Evolutionary conservation across 2,113 vertebrate genomes (phyloP).

Genomic region (Cephalopterus ornatus): DNA sequence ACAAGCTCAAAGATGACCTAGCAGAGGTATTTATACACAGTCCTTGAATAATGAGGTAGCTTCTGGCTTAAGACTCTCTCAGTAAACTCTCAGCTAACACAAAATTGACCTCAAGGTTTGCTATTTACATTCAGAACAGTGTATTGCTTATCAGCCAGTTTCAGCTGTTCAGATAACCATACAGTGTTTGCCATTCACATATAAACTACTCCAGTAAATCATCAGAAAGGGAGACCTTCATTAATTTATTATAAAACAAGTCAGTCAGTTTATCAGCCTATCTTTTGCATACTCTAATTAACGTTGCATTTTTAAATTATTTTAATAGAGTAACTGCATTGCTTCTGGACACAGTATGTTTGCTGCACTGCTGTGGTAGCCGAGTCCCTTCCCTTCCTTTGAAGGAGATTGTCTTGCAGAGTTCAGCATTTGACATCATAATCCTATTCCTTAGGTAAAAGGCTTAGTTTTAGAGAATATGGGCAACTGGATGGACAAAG

Average conservation of each 20-base stretch:
- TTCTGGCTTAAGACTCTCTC: neutral
- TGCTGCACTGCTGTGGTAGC: neutral
- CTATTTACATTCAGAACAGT: neutral
- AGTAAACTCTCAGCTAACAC: neutral
- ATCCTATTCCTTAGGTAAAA: neutral
- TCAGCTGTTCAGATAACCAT: neutral
- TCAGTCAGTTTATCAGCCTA: neutral
- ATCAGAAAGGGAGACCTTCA: neutral
- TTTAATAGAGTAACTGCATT: neutral
- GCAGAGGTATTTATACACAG: constrained; percentile 75
- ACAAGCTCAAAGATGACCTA: constrained; percentile 84
- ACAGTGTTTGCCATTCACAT: neutral
- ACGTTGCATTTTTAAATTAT: neutral
- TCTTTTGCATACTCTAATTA: neutral
- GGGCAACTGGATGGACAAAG: neutral
- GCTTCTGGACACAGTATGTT: neutral
- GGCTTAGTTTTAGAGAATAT: neutral
- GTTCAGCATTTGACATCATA: neutral
- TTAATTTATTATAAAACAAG: neutral
- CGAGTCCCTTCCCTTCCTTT: neutral
- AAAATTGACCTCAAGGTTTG: neutral
- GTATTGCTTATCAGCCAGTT: neutral
- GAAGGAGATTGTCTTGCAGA: neutral
- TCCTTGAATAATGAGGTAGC: neutral
- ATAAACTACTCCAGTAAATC: neutral